phyloP scores from a whole-genome alignment of 2,888 invertebrate genomes.

The Thysanoteuthis rhombus region DNA sequence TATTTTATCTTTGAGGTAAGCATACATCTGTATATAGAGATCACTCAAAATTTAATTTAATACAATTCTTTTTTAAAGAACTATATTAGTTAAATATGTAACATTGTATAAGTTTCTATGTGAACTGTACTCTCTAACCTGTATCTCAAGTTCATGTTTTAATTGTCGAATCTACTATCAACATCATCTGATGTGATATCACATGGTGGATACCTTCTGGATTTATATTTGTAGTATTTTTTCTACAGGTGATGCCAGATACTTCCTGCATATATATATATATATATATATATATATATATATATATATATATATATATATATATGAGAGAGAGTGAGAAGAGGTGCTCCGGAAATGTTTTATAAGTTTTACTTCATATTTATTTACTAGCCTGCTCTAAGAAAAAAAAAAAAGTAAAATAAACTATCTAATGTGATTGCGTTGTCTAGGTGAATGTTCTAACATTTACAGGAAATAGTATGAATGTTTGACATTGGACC shows the following conservation, averaged over 20 bases:
- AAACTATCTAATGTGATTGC: too few relatives aligned
- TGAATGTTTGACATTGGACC: too few relatives aligned
- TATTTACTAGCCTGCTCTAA: too few relatives aligned
- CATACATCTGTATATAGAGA: background rate
- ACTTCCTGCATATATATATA: too few relatives aligned
- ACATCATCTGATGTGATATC: background rate
- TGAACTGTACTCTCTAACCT: background rate
- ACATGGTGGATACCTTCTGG: background rate
- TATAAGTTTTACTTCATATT: too few relatives aligned
- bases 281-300: too few relatives aligned
- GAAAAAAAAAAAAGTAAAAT: too few relatives aligned
- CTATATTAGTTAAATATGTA: background rate
- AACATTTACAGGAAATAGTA: too few relatives aligned
- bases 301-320: too few relatives aligned
- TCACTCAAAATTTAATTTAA: background rate
- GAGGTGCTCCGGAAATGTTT: too few relatives aligned
- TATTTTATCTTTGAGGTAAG: background rate
- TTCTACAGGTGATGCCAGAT: background rate
- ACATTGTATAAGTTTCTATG: background rate
- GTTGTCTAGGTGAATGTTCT: too few relatives aligned
- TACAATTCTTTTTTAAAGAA: background rate
- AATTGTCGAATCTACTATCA: background rate
- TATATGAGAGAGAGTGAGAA: too few relatives aligned
- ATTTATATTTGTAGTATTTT: background rate
- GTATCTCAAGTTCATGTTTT: background rate